phyloP scores from a whole-genome alignment of 64 coral and sea anemone genomes.

The Montipora foliosa region DNA sequence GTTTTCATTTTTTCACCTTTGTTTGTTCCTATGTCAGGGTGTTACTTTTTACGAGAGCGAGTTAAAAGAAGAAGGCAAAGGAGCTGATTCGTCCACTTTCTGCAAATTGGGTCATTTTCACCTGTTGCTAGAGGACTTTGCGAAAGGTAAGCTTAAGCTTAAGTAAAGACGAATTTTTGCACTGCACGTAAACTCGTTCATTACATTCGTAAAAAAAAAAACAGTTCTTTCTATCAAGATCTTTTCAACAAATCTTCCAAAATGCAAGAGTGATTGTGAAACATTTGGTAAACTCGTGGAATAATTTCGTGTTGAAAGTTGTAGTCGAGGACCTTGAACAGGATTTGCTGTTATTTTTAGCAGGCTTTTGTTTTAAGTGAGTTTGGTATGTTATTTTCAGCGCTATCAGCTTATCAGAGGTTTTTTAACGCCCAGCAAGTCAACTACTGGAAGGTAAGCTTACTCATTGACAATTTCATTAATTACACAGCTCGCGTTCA shows the following conservation, averaged over 20 bases:
- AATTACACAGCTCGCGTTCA: neutral
- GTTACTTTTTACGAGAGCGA: slow-evolving; percentile 87
- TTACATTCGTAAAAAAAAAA: neutral
- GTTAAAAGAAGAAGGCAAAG: slow-evolving; percentile 70
- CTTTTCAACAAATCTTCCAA: too few relatives aligned
- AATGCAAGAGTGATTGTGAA: too few relatives aligned
- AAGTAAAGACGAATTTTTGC: neutral
- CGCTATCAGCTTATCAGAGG: slow-evolving; percentile 72
- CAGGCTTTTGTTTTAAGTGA: neutral
- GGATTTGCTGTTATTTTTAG: neutral
- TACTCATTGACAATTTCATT: neutral
- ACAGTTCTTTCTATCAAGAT: too few relatives aligned
- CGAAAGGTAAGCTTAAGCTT: slow-evolving; percentile 64
- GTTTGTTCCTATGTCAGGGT: slow-evolving; percentile 55
- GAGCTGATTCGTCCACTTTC: slow-evolving; percentile 76
- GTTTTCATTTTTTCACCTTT: neutral
- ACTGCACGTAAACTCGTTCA: neutral
- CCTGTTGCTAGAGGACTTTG: slow-evolving; percentile 89
- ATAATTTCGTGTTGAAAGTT: too few relatives aligned
- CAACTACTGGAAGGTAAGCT: slow-evolving; percentile 73
- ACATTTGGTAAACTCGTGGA: too few relatives aligned
- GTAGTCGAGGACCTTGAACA: too few relatives aligned
- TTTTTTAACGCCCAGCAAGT: slow-evolving; percentile 73
- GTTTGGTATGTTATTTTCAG: slow-evolving; percentile 20
- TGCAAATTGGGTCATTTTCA: slow-evolving; percentile 93